Base-by-base conservation (phyloP, 1,140 invertebrate genomes). In the Neuroterus valhalla region DNA sequence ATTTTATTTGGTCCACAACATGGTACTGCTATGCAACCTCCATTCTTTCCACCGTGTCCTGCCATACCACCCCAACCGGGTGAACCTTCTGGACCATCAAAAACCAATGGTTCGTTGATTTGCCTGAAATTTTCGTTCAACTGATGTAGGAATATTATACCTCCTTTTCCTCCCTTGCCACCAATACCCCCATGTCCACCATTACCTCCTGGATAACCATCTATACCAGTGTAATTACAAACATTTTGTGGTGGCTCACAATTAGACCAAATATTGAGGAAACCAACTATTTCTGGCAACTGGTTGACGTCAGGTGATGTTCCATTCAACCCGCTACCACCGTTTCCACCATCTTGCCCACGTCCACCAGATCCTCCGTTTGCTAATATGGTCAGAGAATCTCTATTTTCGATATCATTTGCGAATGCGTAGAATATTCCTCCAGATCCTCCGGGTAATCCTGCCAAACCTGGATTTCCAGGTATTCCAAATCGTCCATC, bases 361-460 rank as follows among this genome's bases (percentile, higher is more conserved):
- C 0, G 12, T 38, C 23, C 23, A 62, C 55, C 55, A 2, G 6
- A 15, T n/a, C 55, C 55, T 62, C 55, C 55, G 8, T 62, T 26
- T 31, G 55, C 55, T 3, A 31, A 62, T 31, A 62, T 31, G 14
- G 15, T 12, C 26, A 62, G 21, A 26, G 12, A 31, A 4, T 62
- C 55, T 38, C 6, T 26, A 6, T 62, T 62, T 3, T 31, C 23
- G 14, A 62, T 62, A 8, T 62, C 55, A 1, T 62, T 15, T 14
- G 55, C 55, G 31, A 62, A 15, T 26, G 23, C 55, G n/a, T 31
- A n/a, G 15, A 62, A 62, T 62, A 62, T 38, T 62, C 55, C 55
- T 3, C 55, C 55, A 14, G 55, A 2, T 62, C 55, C 55, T 62
- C 55, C 55, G 15, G 26, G 55, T 15, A 31, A 15, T 62, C 55